phyloP scores from a whole-genome alignment of 1,140 invertebrate species.

The Tetraneura akinire region DNA sequence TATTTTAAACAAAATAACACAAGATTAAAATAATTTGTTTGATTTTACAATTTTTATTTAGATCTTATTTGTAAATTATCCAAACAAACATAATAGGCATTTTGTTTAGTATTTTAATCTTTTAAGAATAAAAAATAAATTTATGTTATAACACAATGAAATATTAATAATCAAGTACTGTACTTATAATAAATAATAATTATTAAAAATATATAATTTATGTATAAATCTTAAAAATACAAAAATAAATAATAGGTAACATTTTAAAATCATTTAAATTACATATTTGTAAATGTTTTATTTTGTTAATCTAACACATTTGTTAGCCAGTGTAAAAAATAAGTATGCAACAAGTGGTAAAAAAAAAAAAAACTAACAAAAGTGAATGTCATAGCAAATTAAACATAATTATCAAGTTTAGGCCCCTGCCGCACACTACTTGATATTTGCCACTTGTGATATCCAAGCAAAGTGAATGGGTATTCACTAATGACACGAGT shows the following conservation, averaged over 20 bases:
- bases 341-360: not conserved
- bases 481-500: no score
- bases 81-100: slow-evolving; percentile 1
- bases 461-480: no score
- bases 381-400: not conserved
- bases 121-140: slow-evolving; percentile 22
- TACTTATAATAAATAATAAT: not conserved
- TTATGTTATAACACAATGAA: not conserved
- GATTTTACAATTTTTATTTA: slow-evolving; percentile 15
- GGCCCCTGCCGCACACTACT: no score
- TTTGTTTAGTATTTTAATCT: slow-evolving; percentile 14
- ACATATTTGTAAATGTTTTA: slow-evolving; percentile 8
- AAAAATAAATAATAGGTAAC: slow-evolving; percentile 43
- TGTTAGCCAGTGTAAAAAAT: not conserved
- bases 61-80: not conserved
- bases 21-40: no score
- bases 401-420: not conserved
- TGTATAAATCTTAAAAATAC: slow-evolving; percentile 11
- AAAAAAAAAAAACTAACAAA: no score
- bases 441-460: no score
- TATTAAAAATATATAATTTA: slow-evolving; percentile 37
- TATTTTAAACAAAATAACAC: no score
- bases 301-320: slow-evolving; percentile 26
- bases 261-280: not conserved
- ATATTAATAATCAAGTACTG: slow-evolving; percentile 1